Evolutionary conservation across 1,140 invertebrate species (phyloP).

Genomic region (Drosophila parvula): DNA sequence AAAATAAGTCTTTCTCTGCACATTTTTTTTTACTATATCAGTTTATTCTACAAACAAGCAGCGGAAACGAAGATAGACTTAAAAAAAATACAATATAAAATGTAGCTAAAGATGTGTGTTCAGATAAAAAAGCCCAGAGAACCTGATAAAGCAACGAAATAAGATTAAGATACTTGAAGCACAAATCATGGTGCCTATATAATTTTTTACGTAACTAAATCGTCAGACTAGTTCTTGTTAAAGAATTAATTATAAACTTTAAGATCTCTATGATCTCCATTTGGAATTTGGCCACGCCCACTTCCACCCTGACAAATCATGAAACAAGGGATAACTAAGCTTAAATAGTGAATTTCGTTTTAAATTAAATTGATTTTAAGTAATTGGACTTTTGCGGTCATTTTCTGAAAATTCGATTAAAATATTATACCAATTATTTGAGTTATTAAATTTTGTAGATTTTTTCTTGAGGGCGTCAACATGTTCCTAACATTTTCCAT

Average conservation of each 20-base stretch:
- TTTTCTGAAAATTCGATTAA: too few relatives aligned
- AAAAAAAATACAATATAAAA: conserved; percentile 30
- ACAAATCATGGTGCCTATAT: not conserved
- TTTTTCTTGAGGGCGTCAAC: too few relatives aligned
- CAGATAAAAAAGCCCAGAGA: conserved; percentile 30
- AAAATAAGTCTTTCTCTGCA: conserved; percentile 4
- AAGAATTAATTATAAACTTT: not conserved
- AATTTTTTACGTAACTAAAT: conserved; percentile 12
- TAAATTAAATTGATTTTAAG: too few relatives aligned
- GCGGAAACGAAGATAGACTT: conserved; percentile 31
- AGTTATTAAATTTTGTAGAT: too few relatives aligned
- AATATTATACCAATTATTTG: too few relatives aligned
- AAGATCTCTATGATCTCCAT: too few relatives aligned
- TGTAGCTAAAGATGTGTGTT: conserved; percentile 28
- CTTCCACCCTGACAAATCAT: too few relatives aligned
- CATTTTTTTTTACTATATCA: not conserved
- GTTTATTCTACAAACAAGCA: conserved; percentile 20
- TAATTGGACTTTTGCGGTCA: too few relatives aligned
- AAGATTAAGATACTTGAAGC: conserved; percentile 14
- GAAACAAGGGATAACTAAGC: too few relatives aligned
- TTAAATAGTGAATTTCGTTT: too few relatives aligned
- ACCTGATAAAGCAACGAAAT: conserved; percentile 19
- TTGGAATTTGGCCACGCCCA: too few relatives aligned
- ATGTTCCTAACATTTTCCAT: too few relatives aligned
- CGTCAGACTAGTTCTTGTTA: not conserved